Evolutionary conservation across 2,888 invertebrate genomes (phyloP).

Genomic region (Scaptomyza caliginosa): DNA sequence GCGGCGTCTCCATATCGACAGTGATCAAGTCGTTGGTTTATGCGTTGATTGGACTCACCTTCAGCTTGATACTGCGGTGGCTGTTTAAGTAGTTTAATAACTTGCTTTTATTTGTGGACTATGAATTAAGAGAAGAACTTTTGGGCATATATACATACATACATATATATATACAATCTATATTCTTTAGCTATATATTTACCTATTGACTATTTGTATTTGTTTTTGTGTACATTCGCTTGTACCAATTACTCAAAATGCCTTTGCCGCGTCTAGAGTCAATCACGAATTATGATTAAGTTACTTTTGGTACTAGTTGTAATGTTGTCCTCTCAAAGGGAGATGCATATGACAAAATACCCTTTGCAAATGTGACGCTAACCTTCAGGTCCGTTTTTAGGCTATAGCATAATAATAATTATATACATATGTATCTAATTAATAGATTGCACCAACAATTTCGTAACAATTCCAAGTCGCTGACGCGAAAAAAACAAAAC

Average conservation of each 20-base stretch:
- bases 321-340: constrained; percentile 5
- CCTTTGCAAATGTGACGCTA: background rate
- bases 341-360: background rate
- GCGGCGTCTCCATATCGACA: constrained; percentile 69
- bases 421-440: constrained; percentile 7
- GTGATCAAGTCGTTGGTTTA: constrained; percentile 75
- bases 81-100: constrained; percentile 76
- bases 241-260: constrained; percentile 49
- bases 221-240: constrained; percentile 45
- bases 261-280: constrained; percentile 54
- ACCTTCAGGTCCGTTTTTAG: constrained; percentile 49
- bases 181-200: constrained; percentile 11
- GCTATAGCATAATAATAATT: constrained; percentile 22
- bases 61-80: constrained; percentile 79
- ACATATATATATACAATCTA: constrained; percentile 38
- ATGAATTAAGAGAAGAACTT: constrained; percentile 44
- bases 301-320: constrained; percentile 13
- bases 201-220: constrained; percentile 16
- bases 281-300: constrained; percentile 59
- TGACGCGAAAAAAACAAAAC: constrained; percentile 15
- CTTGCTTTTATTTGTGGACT: constrained; percentile 39
- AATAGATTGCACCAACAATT: constrained; percentile 55
- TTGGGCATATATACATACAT: constrained; percentile 53
- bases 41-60: constrained; percentile 71
- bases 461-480: constrained; percentile 66